Conservation (phyloP, 2,888 invertebrate species). For the Protophormia terraenovae region DNA sequence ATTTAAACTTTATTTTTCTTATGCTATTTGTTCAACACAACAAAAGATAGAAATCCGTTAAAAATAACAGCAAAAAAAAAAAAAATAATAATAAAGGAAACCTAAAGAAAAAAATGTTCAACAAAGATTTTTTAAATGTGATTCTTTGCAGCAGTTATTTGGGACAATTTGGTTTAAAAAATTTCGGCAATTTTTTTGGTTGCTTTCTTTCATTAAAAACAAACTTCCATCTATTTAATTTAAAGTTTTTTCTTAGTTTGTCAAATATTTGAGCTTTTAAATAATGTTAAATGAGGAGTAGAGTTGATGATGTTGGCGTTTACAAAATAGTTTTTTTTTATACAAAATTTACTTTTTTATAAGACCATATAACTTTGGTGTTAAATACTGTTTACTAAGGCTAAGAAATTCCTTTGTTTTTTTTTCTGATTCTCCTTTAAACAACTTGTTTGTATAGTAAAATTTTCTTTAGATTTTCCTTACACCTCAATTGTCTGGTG, state of each 20-base stretch:
- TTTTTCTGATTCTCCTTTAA: not conserved
- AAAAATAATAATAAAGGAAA: not conserved
- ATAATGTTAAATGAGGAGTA: conserved; percentile 39
- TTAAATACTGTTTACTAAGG: conserved; percentile 47
- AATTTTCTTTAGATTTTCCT: conserved; percentile 46
- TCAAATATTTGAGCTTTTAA: conserved; percentile 14
- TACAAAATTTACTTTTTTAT: not conserved
- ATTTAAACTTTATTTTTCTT: conserved; percentile 14
- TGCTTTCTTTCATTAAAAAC: not conserved
- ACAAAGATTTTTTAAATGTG: conserved; percentile 62
- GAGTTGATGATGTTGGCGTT: conserved; percentile 63
- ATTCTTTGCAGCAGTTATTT: conserved; percentile 63
- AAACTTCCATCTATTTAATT: conserved; percentile 40
- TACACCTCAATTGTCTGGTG: conserved; percentile 64
- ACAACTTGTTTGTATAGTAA: conserved; percentile 29
- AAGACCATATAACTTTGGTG: conserved; percentile 40
- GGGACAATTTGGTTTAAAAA: conserved; percentile 61
- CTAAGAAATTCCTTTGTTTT: conserved; percentile 25
- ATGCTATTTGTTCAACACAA: conserved; percentile 39
- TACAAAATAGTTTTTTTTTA: conserved; percentile 40
- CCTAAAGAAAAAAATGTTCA: conserved; percentile 4
- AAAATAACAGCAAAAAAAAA: conserved; percentile 38
- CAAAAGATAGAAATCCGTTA: conserved; percentile 66
- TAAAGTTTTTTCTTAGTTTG: conserved; percentile 36
- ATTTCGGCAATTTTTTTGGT: conserved; percentile 5